phyloP scores from a whole-genome alignment of 64 coral and sea anemone species.

The Catalaphyllia jardinei region DNA sequence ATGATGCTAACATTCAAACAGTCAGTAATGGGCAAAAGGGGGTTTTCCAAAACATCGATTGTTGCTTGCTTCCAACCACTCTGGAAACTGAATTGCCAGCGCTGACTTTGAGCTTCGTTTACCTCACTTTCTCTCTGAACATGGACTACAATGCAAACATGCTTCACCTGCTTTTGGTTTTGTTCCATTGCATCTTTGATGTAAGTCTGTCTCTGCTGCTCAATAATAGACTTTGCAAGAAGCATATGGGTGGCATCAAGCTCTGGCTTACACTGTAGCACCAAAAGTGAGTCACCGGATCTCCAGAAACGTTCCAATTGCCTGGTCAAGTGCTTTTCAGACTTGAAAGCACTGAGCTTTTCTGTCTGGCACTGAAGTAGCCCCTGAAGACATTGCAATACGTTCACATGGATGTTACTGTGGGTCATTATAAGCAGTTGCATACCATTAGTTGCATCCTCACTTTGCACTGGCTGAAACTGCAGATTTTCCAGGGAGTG shows the following conservation, averaged over 20 bases:
- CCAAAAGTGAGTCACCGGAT: conserved; percentile 44
- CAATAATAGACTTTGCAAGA: conserved; percentile 65
- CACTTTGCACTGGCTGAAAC: background rate
- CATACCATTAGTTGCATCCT: conserved; percentile 29
- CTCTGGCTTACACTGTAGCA: conserved; percentile 82
- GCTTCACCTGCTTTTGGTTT: conserved; percentile 31
- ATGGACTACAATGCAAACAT: conserved; percentile 83
- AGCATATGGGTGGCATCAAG: conserved; percentile 78
- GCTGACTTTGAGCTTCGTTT: conserved; percentile 5
- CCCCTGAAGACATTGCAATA: conserved; percentile 56
- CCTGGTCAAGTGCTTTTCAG: conserved; percentile 74
- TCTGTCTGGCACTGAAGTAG: conserved; percentile 53
- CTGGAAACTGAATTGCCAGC: conserved; percentile 83
- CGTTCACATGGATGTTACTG: conserved; percentile 70
- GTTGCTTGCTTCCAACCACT: conserved; percentile 88
- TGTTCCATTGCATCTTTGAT: background rate
- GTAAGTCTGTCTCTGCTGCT: conserved; percentile 54
- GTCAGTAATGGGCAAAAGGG: conserved; percentile 51
- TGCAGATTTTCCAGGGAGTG: conserved; percentile 19
- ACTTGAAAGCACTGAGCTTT: conserved; percentile 84
- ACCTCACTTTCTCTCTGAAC: conserved; percentile 54
- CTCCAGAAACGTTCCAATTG: conserved; percentile 57
- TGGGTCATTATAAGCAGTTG: conserved; percentile 76
- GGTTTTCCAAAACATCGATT: conserved; percentile 77
- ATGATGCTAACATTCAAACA: conserved; percentile 45